Percentiles rank a stretch among this genome's conserved stretches.
Conservation (phyloP, 2,888 invertebrate species). For the Alcis repandata region DNA sequence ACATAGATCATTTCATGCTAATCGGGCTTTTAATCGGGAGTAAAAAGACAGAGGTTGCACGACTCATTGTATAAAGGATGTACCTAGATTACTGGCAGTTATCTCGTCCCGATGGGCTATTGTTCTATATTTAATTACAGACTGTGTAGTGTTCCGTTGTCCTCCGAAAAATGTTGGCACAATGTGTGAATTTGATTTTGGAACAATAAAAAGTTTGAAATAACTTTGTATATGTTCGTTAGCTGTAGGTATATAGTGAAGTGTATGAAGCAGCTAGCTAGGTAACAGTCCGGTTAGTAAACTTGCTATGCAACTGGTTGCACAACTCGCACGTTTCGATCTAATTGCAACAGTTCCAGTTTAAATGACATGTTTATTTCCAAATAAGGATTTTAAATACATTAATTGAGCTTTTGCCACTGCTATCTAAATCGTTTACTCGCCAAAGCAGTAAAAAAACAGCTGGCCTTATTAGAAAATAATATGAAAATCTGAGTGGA, state of each 20-base stretch:
- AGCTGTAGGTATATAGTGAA: neutral
- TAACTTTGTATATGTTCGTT: too few relatives aligned
- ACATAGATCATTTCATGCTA: too few relatives aligned
- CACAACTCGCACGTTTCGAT: neutral
- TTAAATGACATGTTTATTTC: constrained; percentile 18
- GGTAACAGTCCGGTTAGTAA: neutral
- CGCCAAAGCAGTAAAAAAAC: too few relatives aligned
- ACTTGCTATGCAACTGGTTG: neutral
- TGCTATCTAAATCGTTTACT: too few relatives aligned
- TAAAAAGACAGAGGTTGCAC: neutral
- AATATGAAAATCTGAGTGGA: too few relatives aligned
- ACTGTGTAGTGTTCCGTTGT: neutral
- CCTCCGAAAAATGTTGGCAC: neutral
- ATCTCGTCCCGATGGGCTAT: neutral
- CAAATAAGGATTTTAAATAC: neutral
- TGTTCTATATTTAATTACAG: constrained; percentile 8
- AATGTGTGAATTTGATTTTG: neutral
- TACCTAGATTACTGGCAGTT: neutral
- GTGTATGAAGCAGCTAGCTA: neutral
- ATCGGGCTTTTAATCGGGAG: too few relatives aligned
- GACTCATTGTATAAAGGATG: neutral
- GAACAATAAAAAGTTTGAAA: too few relatives aligned
- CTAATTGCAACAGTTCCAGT: constrained; percentile 18
- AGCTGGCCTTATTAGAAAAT: too few relatives aligned
- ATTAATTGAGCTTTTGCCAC: too few relatives aligned